These are phyloP conservation scores for Diarsia mendica DNA, from an alignment of 2,888 invertebrate species.

Conservation along the genomic window DNA sequence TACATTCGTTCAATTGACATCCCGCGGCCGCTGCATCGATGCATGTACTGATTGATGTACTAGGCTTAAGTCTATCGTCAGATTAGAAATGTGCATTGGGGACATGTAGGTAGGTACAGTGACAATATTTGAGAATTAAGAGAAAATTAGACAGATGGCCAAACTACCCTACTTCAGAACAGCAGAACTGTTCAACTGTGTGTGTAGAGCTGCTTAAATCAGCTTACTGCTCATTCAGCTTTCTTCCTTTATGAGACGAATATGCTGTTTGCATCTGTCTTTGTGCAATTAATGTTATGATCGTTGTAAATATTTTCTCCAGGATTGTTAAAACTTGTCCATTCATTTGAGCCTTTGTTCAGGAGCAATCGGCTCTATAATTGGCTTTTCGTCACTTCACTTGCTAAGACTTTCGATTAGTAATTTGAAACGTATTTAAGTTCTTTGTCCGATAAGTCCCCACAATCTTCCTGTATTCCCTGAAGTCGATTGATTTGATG, in stretches of 20 bases:
- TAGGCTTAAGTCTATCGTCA: constrained; percentile 10
- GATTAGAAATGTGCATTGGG: constrained; percentile 9
- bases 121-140: background rate
- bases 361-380: background rate
- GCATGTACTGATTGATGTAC: constrained; percentile 22
- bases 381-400: constrained; percentile 33
- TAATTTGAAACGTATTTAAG: constrained; percentile 17
- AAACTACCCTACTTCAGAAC: no score
- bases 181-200: no score
- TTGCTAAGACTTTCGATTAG: constrained; percentile 9
- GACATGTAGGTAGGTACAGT: background rate
- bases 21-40: constrained; percentile 28
- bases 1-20: constrained; percentile 62
- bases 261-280: background rate
- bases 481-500: background rate
- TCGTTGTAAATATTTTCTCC: background rate
- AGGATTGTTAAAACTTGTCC: background rate
- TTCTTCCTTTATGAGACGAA: no score
- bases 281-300: background rate
- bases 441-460: no score
- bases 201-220: background rate
- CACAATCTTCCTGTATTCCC: background rate
- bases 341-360: background rate
- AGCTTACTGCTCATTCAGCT: no score
- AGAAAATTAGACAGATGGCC: background rate